A percentile compares a stretch with the other conserved stretches of the same genome.
Evolutionary conservation across 2,797 vertebrate genomes (phyloP).

Genomic region (Pteropus rufus): DNA sequence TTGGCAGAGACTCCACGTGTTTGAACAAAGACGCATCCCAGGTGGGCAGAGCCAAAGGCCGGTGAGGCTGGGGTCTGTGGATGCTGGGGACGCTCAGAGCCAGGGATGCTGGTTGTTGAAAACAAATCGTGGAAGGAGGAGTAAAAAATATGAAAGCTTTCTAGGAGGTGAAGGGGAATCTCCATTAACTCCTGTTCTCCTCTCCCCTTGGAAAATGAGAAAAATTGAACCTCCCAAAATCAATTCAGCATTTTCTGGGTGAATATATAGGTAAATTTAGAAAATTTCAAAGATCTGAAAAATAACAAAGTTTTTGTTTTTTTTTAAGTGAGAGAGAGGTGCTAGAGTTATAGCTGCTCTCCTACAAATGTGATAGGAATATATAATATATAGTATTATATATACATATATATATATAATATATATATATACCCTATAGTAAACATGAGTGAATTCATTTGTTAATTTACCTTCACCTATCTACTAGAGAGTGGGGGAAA

Average conservation of each 20-base stretch:
- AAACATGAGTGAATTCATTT: not conserved
- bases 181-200: not conserved
- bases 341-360: not conserved
- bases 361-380: not conserved
- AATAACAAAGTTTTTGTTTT: not conserved
- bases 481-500: not conserved
- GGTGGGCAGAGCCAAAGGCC: too few relatives aligned
- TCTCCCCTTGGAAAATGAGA: not conserved
- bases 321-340: not conserved
- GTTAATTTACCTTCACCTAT: not conserved
- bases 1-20: rapidly evolving
- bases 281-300: not conserved
- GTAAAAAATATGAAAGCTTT: not conserved
- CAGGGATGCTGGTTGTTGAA: not conserved
- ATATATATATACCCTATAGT: not conserved
- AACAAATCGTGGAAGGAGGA: not conserved
- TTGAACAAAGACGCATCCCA: not conserved
- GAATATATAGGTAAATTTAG: not conserved
- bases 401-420: too few relatives aligned
- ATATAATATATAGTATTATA: too few relatives aligned
- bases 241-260: not conserved
- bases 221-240: not conserved
- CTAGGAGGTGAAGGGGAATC: not conserved
- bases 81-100: not conserved
- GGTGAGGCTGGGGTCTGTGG: rapidly evolving